Conservation (phyloP, 2,113 vertebrate genomes). For the Rhombomys opimus region DNA sequence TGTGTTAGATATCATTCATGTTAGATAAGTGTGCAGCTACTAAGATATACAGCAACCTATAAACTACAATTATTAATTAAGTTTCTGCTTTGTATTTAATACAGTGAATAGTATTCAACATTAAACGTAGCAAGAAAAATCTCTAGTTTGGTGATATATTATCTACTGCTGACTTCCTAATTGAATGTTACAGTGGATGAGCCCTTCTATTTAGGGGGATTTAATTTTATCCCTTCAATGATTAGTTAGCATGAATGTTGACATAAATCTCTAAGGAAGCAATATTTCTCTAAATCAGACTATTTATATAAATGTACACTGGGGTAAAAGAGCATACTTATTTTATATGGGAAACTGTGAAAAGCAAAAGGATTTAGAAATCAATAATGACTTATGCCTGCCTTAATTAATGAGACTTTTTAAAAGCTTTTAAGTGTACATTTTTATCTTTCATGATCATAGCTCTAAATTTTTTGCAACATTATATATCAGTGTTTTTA, state of each 20-base stretch:
- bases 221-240: slow-evolving; percentile 47
- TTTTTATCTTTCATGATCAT: neutral
- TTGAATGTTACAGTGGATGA: slow-evolving; percentile 58
- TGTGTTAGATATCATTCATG: neutral
- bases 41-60: neutral
- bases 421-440: neutral
- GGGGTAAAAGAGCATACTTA: slow-evolving; percentile 6
- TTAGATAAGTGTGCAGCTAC: neutral
- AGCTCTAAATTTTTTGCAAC: neutral
- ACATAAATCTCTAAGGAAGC: slow-evolving; percentile 60
- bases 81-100: neutral
- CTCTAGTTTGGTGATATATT: slow-evolving; percentile 43
- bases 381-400: slow-evolving; percentile 2
- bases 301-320: neutral
- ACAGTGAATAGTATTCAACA: neutral
- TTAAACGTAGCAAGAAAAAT: slow-evolving; percentile 44
- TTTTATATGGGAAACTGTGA: slow-evolving; percentile 27
- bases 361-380: slow-evolving; percentile 43
- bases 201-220: slow-evolving; percentile 48
- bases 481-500: neutral
- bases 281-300: slow-evolving; percentile 49
- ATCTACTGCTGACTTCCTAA: slow-evolving; percentile 43
- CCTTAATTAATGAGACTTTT: slow-evolving; percentile 51
- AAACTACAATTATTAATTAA: neutral
- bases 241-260: slow-evolving; percentile 52